These are phyloP conservation scores for Tympanoctomys barrerae DNA, from an alignment of 2,797 vertebrate genomes.

Conservation along the genomic window DNA sequence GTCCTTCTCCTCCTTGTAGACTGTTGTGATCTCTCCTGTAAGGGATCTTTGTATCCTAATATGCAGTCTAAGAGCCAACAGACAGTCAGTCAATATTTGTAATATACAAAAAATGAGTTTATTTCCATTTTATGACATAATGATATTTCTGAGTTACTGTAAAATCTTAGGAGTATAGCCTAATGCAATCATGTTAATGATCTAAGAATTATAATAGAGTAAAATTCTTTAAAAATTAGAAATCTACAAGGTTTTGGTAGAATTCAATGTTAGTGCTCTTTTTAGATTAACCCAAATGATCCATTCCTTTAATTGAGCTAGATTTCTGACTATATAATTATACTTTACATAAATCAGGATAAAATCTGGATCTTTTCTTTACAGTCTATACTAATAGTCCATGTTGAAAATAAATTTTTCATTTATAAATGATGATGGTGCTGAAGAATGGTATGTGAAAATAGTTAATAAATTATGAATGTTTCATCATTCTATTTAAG, in stretches of 20 bases:
- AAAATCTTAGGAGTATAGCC: neutral
- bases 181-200: neutral
- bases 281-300: neutral
- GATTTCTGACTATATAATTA: conserved; percentile 18
- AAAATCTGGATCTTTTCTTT: neutral
- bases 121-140: neutral
- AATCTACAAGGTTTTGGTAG: neutral
- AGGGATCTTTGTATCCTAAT: neutral
- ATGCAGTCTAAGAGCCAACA: neutral
- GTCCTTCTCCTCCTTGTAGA: neutral
- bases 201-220: neutral
- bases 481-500: conserved; percentile 32
- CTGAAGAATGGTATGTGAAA: neutral
- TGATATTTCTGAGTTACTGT: neutral
- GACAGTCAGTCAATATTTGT: neutral
- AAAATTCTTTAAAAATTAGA: neutral
- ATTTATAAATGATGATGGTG: neutral
- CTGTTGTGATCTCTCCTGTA: neutral
- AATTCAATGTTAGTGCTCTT: neutral
- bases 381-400: neutral
- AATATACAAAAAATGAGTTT: neutral
- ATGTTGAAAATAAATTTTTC: conserved; percentile 3
- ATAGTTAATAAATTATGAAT: neutral
- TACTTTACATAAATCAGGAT: neutral
- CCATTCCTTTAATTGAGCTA: neutral